These are phyloP conservation scores for Balaeniceps rex DNA, from an alignment of 2,113 vertebrate species.

Conservation along the genomic window DNA sequence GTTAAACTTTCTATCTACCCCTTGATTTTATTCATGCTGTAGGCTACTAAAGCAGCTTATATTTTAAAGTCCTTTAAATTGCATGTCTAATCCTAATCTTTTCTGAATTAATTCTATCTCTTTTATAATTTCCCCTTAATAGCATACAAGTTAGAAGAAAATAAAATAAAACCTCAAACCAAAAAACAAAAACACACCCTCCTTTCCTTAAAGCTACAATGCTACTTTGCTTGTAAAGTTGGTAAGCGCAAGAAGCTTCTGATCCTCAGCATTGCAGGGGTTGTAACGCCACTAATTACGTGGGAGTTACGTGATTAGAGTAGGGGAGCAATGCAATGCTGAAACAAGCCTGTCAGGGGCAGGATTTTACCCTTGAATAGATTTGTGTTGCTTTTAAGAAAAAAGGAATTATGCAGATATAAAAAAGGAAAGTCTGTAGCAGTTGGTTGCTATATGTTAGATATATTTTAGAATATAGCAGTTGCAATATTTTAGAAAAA, in stretches of 20 bases:
- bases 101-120: not conserved
- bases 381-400: not conserved
- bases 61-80: not conserved
- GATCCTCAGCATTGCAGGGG: not conserved
- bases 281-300: rapidly evolving
- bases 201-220: not conserved
- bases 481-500: not conserved
- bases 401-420: not conserved
- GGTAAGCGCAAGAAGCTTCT: not conserved
- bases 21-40: not conserved
- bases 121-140: not conserved
- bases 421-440: not conserved
- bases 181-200: not conserved
- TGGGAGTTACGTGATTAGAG: not conserved
- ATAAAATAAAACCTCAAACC: not conserved
- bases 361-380: not conserved
- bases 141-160: not conserved
- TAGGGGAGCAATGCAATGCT: not conserved
- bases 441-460: not conserved
- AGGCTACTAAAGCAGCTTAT: not conserved
- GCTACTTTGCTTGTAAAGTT: not conserved
- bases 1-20: not conserved
- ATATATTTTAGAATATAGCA: not conserved
- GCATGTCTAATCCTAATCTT: not conserved
- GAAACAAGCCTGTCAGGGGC: not conserved